Percentiles rank a stretch among this genome's conserved stretches.
Evolutionary conservation across 2,888 invertebrate species (phyloP).

Genomic region (Caenorhabditis drosophilae): DNA sequence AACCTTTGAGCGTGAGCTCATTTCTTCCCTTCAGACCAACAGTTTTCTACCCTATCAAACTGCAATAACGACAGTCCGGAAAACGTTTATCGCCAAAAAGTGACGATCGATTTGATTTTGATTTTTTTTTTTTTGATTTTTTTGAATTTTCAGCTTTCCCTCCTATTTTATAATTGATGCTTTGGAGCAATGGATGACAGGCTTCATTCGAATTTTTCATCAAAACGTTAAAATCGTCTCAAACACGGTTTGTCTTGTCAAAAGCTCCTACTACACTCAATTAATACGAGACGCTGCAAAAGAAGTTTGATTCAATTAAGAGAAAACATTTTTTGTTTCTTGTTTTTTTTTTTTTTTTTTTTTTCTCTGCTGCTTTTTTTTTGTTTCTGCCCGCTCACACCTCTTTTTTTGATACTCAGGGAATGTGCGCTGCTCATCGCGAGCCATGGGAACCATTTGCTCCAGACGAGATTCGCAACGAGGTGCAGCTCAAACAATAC

Average conservation of each 20-base stretch:
- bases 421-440: slow-evolving; percentile 12
- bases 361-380: too few relatives aligned
- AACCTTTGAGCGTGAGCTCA: slow-evolving; percentile 20
- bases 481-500: slow-evolving; percentile 25
- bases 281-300: slow-evolving; percentile 25
- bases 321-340: too few relatives aligned
- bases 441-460: slow-evolving; percentile 37
- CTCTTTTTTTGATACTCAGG: too few relatives aligned
- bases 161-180: slow-evolving; percentile 26
- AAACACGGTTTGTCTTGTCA: slow-evolving; percentile 28
- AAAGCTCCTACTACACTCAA: slow-evolving; percentile 27
- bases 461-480: slow-evolving; percentile 30
- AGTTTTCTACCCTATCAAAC: slow-evolving; percentile 19
- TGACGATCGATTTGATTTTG: not conserved
- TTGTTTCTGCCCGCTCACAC: too few relatives aligned
- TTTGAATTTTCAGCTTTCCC: slow-evolving; percentile 6
- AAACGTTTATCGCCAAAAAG: slow-evolving; percentile 5
- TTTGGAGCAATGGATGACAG: slow-evolving; percentile 26
- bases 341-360: not conserved
- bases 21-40: slow-evolving; percentile 11
- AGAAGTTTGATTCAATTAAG: slow-evolving; percentile 8
- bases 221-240: slow-evolving; percentile 20
- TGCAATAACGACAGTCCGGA: slow-evolving; percentile 1
- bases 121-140: not conserved
- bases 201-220: slow-evolving; percentile 33